These are phyloP conservation scores for Microplitis deprimator DNA, from an alignment of 2,888 invertebrate genomes.

Conservation along the genomic window DNA sequence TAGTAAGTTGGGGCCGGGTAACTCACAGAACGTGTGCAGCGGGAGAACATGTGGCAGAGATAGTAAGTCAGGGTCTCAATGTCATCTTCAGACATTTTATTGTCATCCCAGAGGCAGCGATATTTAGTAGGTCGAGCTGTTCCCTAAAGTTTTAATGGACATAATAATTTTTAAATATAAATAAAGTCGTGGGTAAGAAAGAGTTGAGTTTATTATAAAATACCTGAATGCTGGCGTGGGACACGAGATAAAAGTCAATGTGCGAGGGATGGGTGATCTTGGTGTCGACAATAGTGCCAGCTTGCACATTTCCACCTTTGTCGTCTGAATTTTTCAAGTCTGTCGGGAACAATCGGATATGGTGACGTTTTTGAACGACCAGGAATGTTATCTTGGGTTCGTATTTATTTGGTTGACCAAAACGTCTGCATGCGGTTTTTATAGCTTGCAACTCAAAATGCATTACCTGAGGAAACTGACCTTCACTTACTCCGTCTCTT, in stretches of 20 bases:
- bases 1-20: conserved; percentile 92
- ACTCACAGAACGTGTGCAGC: conserved; percentile 87
- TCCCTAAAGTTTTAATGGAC: conserved; percentile 75
- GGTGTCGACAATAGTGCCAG: conserved; percentile 90
- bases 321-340: conserved; percentile 71
- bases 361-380: conserved; percentile 97
- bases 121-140: conserved; percentile 91
- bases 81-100: conserved; percentile 79
- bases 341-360: conserved; percentile 80
- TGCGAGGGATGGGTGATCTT: conserved; percentile 89
- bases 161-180: not conserved
- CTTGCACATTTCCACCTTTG: conserved; percentile 82
- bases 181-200: not conserved
- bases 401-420: conserved; percentile 73
- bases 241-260: conserved; percentile 90
- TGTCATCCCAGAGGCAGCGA: conserved; percentile 87
- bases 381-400: conserved; percentile 90
- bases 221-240: conserved; percentile 73
- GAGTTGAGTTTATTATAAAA: not conserved
- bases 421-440: conserved; percentile 78
- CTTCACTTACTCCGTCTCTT: conserved; percentile 88
- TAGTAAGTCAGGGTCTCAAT: conserved; percentile 86
- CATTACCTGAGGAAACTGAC: conserved; percentile 83
- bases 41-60: conserved; percentile 87
- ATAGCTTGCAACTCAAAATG: conserved; percentile 79